Percentiles rank a stretch among this genome's conserved stretches.
Evolutionary conservation across 2,113 vertebrate species (phyloP).

Genomic region (Psittacula cyanocephala): DNA sequence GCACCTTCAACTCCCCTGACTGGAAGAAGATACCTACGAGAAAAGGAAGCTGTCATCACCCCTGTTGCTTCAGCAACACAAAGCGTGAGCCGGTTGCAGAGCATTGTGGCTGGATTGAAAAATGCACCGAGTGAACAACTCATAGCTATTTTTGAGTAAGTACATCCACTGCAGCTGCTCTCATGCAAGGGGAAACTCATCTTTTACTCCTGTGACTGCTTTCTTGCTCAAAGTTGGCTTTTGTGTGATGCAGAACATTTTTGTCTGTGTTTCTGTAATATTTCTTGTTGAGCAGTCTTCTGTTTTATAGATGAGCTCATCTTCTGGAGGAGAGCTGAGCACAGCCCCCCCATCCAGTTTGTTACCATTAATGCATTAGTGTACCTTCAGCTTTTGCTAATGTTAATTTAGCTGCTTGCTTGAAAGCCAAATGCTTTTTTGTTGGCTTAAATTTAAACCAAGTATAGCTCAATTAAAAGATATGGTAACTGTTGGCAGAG

Average conservation of each 20-base stretch:
- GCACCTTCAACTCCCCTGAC: slow-evolving; percentile 95
- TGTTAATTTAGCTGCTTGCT: background rate
- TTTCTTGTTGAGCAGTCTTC: background rate
- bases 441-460: background rate
- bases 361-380: background rate
- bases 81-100: slow-evolving; percentile 91
- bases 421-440: background rate
- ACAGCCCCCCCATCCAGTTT: accelerated
- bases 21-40: slow-evolving; percentile 89
- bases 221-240: background rate
- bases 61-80: slow-evolving; percentile 95
- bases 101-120: slow-evolving; percentile 87
- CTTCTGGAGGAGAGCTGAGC: background rate
- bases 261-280: background rate
- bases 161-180: background rate
- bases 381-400: background rate
- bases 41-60: slow-evolving; percentile 89
- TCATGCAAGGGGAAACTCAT: too few relatives aligned
- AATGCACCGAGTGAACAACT: slow-evolving; percentile 88
- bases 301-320: background rate
- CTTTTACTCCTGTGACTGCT: background rate
- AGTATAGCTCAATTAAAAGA: background rate
- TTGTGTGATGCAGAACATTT: background rate
- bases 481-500: background rate
- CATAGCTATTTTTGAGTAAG: slow-evolving; percentile 84